Evolutionary conservation across 2,888 invertebrate species (phyloP).

Genomic region (Scaptomyza polygonia): DNA sequence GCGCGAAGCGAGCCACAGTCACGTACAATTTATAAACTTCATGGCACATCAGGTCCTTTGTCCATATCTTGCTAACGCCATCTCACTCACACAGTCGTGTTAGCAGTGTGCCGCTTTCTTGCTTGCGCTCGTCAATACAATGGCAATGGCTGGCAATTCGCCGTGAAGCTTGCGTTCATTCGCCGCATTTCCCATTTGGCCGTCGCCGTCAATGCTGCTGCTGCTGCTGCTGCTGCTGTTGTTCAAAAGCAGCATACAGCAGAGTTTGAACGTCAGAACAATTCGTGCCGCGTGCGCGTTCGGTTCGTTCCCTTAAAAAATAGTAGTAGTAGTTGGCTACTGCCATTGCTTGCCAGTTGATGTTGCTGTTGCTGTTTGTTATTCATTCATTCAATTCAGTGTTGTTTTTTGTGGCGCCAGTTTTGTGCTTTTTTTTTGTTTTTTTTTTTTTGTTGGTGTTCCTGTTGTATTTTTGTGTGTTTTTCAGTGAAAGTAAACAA

Average conservation of each 20-base stretch:
- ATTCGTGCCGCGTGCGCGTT: constrained; percentile 76
- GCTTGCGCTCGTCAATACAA: constrained; percentile 26
- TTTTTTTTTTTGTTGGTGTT: background rate
- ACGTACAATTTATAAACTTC: constrained; percentile 76
- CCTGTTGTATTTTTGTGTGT: constrained; percentile 13
- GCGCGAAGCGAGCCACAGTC: constrained; percentile 69
- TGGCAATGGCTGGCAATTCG: constrained; percentile 48
- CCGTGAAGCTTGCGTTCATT: constrained; percentile 53
- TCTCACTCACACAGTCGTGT: constrained; percentile 6
- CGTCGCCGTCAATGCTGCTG: constrained; percentile 6
- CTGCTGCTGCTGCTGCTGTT: constrained; percentile 15
- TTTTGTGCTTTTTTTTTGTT: background rate
- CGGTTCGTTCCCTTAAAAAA: constrained; percentile 66
- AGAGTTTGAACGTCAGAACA: constrained; percentile 63
- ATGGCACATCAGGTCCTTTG: constrained; percentile 52
- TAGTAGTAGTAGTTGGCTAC: constrained; percentile 20
- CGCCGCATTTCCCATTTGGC: constrained; percentile 46
- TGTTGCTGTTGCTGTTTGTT: constrained; percentile 17
- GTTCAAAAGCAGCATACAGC: constrained; percentile 60
- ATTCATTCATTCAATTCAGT: constrained; percentile 12
- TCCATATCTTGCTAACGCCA: constrained; percentile 17
- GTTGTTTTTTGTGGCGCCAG: constrained; percentile 38
- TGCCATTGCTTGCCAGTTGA: background rate
- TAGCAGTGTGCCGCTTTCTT: constrained; percentile 10
- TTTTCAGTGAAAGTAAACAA: constrained; percentile 69